phyloP scores from a whole-genome alignment of 2,113 vertebrate species.

The Entelurus aequoreus region DNA sequence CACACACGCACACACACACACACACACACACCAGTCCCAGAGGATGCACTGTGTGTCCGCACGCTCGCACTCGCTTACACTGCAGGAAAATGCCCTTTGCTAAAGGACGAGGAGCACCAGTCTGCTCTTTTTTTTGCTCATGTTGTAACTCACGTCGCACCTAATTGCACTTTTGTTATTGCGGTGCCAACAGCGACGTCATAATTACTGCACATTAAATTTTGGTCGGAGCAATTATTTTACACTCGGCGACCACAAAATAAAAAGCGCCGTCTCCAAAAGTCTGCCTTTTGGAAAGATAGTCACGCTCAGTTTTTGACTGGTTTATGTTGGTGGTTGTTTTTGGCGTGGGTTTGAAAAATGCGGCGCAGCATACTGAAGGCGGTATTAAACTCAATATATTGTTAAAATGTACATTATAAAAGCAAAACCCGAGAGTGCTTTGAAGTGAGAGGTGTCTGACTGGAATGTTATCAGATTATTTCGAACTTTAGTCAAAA shows the following conservation, averaged over 20 bases:
- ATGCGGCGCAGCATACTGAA: not conserved
- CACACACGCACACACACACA: not conserved
- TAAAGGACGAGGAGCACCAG: slow-evolving; percentile 65
- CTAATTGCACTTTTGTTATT: not conserved
- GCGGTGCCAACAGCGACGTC: not conserved
- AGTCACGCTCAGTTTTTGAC: slow-evolving; percentile 12
- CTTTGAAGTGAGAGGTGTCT: too few species aligned
- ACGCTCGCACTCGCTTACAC: slow-evolving; percentile 59
- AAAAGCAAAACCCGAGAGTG: too few species aligned
- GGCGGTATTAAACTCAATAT: too few species aligned
- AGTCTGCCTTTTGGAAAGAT: not conserved
- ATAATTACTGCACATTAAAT: slow-evolving; percentile 12
- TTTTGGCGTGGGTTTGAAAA: not conserved
- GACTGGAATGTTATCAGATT: too few species aligned
- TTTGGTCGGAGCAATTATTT: slow-evolving; percentile 1
- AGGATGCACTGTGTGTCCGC: slow-evolving; percentile 60
- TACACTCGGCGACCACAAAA: not conserved
- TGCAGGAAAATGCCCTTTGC: slow-evolving; percentile 72
- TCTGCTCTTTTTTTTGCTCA: slow-evolving; percentile 22
- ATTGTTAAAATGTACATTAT: too few species aligned
- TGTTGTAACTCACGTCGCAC: not conserved
- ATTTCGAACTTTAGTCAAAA: too few species aligned
- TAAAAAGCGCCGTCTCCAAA: not conserved
- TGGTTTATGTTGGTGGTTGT: not conserved
- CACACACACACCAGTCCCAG: slow-evolving; percentile 31